Evolutionary conservation across 2,797 vertebrate species (phyloP).

Genomic region (Trachops cirrhosus): DNA sequence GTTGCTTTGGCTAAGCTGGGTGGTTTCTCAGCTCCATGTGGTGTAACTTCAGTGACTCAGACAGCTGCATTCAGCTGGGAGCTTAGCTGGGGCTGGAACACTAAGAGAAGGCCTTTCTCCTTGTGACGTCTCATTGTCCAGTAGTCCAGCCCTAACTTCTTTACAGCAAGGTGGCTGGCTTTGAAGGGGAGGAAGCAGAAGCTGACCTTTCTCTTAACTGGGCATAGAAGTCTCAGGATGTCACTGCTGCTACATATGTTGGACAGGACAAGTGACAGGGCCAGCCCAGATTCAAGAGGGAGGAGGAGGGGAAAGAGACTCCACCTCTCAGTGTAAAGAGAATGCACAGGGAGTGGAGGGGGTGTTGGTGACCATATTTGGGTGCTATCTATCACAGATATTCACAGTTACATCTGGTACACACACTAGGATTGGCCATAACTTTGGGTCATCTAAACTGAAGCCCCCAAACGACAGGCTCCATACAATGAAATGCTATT

Average conservation of each 20-base stretch:
- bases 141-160: neutral
- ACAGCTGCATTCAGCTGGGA: neutral
- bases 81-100: neutral
- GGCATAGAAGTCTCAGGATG: neutral
- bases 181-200: neutral
- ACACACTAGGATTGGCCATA: neutral
- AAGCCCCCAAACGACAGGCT: neutral
- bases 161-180: neutral
- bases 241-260: neutral
- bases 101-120: neutral
- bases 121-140: neutral
- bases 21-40: neutral
- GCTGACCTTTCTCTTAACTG: neutral
- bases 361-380: neutral
- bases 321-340: neutral
- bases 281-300: neutral
- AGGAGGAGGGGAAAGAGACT: neutral
- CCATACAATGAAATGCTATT: neutral
- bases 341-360: neutral
- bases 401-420: neutral
- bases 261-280: neutral
- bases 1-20: neutral
- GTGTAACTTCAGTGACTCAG: neutral
- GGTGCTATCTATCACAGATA: neutral
- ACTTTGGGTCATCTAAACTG: neutral